These are phyloP conservation scores for Campoplex nolae DNA, from an alignment of 2,888 invertebrate genomes.

Conservation along the genomic window DNA sequence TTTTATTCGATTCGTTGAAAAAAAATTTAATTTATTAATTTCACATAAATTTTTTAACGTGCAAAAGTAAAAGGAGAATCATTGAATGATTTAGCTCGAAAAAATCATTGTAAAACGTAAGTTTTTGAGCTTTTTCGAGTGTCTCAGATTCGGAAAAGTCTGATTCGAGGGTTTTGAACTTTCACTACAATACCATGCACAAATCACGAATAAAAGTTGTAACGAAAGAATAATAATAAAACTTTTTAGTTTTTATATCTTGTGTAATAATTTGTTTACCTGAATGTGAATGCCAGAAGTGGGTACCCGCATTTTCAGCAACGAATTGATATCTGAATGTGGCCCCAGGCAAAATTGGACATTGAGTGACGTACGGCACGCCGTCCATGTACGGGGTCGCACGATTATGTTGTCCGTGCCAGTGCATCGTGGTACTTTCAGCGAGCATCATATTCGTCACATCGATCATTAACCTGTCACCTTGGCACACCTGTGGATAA, in stretches of 20 bases:
- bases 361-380: constrained; percentile 94
- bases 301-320: constrained; percentile 91
- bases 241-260: neutral
- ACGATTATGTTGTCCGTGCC: constrained; percentile 95
- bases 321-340: constrained; percentile 91
- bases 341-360: constrained; percentile 91
- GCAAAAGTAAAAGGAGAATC: too few species aligned
- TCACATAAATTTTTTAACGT: too few species aligned
- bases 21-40: too few species aligned
- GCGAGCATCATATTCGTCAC: constrained; percentile 92
- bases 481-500: constrained; percentile 90
- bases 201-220: neutral
- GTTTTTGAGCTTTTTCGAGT: neutral
- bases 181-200: neutral
- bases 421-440: constrained; percentile 94
- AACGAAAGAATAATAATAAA: neutral
- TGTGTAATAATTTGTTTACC: constrained; percentile 80
- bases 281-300: constrained; percentile 94
- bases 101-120: too few species aligned
- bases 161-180: too few species aligned
- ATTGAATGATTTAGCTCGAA: too few species aligned
- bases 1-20: too few species aligned
- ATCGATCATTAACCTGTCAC: constrained; percentile 93
- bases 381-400: constrained; percentile 95
- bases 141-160: neutral